Evolutionary conservation across 2,888 invertebrate genomes (phyloP).

Genomic region (Scaptomyza polygonia): DNA sequence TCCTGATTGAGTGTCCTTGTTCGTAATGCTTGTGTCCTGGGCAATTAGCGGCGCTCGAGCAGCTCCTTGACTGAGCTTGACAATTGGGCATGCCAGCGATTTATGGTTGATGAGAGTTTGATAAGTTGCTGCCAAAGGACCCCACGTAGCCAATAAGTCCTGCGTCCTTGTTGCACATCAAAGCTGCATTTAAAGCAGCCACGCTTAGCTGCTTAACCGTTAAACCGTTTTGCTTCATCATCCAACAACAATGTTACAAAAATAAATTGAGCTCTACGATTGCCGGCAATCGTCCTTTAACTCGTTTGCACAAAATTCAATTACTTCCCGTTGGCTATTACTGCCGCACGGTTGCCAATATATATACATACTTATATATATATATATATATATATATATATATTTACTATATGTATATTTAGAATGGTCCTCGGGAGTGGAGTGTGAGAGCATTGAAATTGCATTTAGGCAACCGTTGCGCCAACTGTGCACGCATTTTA

Average conservation of each 20-base stretch:
- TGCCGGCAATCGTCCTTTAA: slow-evolving; percentile 67
- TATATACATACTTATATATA: slow-evolving; percentile 39
- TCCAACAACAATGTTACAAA: slow-evolving; percentile 62
- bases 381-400: slow-evolving; percentile 14
- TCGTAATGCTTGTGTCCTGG: slow-evolving; percentile 2
- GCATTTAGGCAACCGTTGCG: slow-evolving; percentile 66
- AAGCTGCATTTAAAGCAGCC: slow-evolving; percentile 29
- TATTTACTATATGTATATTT: slow-evolving; percentile 22
- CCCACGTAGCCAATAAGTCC: neutral
- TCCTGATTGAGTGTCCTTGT: slow-evolving; percentile 34
- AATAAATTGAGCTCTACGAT: slow-evolving; percentile 70
- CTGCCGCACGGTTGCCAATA: slow-evolving; percentile 45
- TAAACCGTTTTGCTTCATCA: slow-evolving; percentile 13
- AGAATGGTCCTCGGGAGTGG: slow-evolving; percentile 7
- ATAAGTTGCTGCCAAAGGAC: slow-evolving; percentile 28
- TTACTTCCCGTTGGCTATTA: slow-evolving; percentile 76
- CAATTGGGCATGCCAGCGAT: slow-evolving; percentile 54
- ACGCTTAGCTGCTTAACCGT: slow-evolving; percentile 32
- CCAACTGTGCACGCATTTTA: slow-evolving; percentile 77
- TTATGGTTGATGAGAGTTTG: slow-evolving; percentile 52
- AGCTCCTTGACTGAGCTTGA: slow-evolving; percentile 44
- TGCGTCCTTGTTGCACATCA: slow-evolving; percentile 15
- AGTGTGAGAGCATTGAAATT: slow-evolving; percentile 53
- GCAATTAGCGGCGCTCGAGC: slow-evolving; percentile 63
- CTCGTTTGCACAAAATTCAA: slow-evolving; percentile 77